Conservation (phyloP, 1,140 invertebrate genomes). For the Rhizoglyphus robini region DNA sequence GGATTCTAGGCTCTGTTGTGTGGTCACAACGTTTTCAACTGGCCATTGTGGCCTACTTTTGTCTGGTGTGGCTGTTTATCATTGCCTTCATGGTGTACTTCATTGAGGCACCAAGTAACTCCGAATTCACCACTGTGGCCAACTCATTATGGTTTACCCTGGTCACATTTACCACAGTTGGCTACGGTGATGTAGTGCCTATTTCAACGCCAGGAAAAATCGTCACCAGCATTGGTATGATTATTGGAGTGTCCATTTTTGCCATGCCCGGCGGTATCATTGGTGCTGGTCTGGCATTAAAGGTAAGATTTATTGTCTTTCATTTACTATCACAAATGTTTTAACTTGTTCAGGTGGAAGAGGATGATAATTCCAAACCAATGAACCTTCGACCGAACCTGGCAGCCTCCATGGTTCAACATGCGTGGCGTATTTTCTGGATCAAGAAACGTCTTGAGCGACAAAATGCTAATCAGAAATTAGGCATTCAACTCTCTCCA, state of each 20-base stretch:
- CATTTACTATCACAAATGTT: no score
- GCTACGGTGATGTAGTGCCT: constrained; percentile 7
- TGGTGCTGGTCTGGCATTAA: not conserved
- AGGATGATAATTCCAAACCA: not conserved
- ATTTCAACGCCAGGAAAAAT: not conserved
- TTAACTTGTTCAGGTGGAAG: constrained; percentile 13
- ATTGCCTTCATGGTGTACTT: constrained; percentile 5
- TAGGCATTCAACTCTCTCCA: no score
- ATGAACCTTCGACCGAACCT: not conserved
- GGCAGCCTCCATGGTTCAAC: constrained; percentile 1
- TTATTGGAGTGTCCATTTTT: not conserved
- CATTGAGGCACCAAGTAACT: constrained; percentile 1
- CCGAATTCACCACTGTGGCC: not conserved
- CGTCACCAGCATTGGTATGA: not conserved
- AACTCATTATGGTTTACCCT: not conserved
- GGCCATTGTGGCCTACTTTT: not conserved
- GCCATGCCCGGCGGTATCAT: not conserved
- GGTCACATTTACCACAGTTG: constrained; percentile 8
- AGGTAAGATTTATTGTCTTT: not conserved
- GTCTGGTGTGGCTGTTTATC: not conserved
- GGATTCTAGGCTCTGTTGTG: not conserved
- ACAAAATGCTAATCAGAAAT: no score
- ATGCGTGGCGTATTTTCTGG: not conserved
- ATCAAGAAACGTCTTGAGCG: not conserved
- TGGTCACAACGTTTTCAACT: constrained; percentile 9